phyloP scores from a whole-genome alignment of 37 sponge, comb jelly and placozoan genomes.

The Aplysina aerophoba region DNA sequence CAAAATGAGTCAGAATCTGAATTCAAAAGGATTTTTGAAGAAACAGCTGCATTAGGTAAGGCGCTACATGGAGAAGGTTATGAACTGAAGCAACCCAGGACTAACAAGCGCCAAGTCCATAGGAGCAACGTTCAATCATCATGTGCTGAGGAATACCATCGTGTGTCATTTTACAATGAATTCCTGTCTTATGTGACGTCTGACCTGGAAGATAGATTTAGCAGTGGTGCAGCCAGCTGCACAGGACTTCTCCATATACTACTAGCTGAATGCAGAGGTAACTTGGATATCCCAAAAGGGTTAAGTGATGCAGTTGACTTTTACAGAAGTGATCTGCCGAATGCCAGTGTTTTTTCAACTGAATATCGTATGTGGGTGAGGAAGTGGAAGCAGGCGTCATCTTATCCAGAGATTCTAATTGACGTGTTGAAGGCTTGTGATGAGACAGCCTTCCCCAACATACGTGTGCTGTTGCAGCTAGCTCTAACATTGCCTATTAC shows the following conservation, averaged over 20 bases:
- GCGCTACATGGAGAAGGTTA: slow-evolving; percentile 21
- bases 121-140: slow-evolving; percentile 34
- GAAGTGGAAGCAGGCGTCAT: slow-evolving; percentile 37
- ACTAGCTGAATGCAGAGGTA: slow-evolving; percentile 25
- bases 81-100: slow-evolving; percentile 40
- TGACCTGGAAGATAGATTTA: slow-evolving; percentile 53
- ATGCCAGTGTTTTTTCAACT: slow-evolving; percentile 29
- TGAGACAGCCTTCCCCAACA: slow-evolving; percentile 31
- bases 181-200: slow-evolving; percentile 36
- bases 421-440: slow-evolving; percentile 36
- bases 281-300: slow-evolving; percentile 28
- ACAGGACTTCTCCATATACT: slow-evolving; percentile 46
- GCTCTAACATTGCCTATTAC: slow-evolving; percentile 13
- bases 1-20: slow-evolving; percentile 30
- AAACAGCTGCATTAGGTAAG: slow-evolving; percentile 17
- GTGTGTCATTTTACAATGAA: slow-evolving; percentile 36
- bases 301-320: slow-evolving; percentile 27
- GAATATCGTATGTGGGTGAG: slow-evolving; percentile 55
- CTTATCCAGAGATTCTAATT: slow-evolving; percentile 5
- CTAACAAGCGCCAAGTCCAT: slow-evolving; percentile 22
- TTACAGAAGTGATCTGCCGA: slow-evolving; percentile 7
- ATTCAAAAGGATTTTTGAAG: slow-evolving; percentile 36
- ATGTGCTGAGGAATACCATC: slow-evolving; percentile 52
- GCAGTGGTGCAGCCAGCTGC: slow-evolving; percentile 11
- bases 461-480: slow-evolving; percentile 26